Conservation (phyloP, 1,140 invertebrate genomes). For the Neotoxoptera formosana region DNA sequence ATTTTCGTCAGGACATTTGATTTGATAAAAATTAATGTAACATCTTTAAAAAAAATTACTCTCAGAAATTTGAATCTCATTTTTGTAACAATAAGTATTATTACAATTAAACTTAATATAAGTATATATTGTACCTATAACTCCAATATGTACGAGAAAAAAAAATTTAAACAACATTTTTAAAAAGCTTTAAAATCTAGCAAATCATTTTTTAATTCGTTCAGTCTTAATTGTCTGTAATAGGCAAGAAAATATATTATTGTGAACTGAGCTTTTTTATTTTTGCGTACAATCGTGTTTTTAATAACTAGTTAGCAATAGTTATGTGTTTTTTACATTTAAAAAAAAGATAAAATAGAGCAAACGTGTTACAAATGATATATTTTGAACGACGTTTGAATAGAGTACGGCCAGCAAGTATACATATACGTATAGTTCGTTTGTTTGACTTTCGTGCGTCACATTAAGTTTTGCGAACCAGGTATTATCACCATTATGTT, state of each 20-base stretch:
- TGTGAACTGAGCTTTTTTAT: neutral
- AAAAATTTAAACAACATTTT: too few species aligned
- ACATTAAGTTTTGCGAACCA: neutral
- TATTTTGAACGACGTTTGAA: neutral
- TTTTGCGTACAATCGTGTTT: neutral
- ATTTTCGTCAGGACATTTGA: too few species aligned
- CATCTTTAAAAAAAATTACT: too few species aligned
- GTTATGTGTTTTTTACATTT: neutral
- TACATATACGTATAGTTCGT: neutral
- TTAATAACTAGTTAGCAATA: neutral
- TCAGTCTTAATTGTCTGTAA: too few species aligned
- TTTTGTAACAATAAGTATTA: too few species aligned
- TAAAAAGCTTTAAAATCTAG: neutral
- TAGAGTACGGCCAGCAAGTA: neutral
- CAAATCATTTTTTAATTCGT: neutral
- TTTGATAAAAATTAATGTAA: too few species aligned
- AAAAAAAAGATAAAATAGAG: neutral
- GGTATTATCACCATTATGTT: neutral
- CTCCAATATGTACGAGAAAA: too few species aligned
- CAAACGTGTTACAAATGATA: neutral
- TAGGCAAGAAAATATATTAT: neutral
- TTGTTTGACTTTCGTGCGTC: neutral
- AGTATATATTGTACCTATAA: too few species aligned
- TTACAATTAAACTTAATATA: too few species aligned
- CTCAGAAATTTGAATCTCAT: too few species aligned